phyloP scores from a whole-genome alignment of 2,888 invertebrate genomes.

The Rhagonycha fulva region DNA sequence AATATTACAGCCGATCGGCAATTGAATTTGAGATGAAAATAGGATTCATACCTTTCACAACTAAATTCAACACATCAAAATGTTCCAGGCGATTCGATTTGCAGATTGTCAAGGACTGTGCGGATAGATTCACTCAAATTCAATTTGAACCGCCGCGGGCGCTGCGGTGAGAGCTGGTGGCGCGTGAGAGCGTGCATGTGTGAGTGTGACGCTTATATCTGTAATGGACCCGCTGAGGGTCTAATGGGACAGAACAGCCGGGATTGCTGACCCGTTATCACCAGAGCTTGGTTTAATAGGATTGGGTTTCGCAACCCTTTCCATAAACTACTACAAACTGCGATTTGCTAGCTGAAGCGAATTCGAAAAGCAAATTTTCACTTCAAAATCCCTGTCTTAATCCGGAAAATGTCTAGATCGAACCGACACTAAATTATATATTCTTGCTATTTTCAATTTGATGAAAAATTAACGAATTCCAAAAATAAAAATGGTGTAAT shows the following conservation, averaged over 20 bases:
- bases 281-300: slow-evolving; percentile 47
- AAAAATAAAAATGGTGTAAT: background rate
- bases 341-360: slow-evolving; percentile 43
- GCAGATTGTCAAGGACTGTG: slow-evolving; percentile 37
- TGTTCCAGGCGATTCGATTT: slow-evolving; percentile 36
- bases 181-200: slow-evolving; percentile 24
- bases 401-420: slow-evolving; percentile 34
- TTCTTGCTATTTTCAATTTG: slow-evolving; percentile 17
- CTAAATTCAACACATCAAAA: slow-evolving; percentile 31
- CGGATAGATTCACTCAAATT: slow-evolving; percentile 39
- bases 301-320: slow-evolving; percentile 43
- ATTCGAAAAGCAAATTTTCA: slow-evolving; percentile 49
- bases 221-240: slow-evolving; percentile 45
- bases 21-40: slow-evolving; percentile 21
- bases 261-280: slow-evolving; percentile 52
- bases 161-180: slow-evolving; percentile 24
- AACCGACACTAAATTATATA: slow-evolving; percentile 35
- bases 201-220: slow-evolving; percentile 31
- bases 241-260: slow-evolving; percentile 49
- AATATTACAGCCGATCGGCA: slow-evolving; percentile 18
- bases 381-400: slow-evolving; percentile 44
- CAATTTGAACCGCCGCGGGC: slow-evolving; percentile 34
- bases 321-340: slow-evolving; percentile 47
- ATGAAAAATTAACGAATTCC: background rate
- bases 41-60: slow-evolving; percentile 32